Conservation (phyloP, 2,797 vertebrate species). For the Mionectes olivaceus region DNA sequence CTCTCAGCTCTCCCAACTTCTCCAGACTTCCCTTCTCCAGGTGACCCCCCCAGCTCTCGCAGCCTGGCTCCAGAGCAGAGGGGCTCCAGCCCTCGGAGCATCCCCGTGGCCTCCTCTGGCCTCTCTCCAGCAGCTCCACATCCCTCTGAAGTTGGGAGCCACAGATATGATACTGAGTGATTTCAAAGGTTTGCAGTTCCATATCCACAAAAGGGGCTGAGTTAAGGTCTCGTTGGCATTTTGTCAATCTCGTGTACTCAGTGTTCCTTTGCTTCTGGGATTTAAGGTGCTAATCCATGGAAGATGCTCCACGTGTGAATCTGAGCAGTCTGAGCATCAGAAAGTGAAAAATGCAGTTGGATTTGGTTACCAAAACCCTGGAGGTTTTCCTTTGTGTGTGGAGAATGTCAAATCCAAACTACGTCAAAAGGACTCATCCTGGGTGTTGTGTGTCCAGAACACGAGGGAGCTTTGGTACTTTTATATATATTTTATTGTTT, state of each 20-base stretch:
- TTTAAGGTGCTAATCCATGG: not conserved
- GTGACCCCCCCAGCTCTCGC: not conserved
- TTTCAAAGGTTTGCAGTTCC: not conserved
- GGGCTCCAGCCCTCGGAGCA: not conserved
- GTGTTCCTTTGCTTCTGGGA: not conserved
- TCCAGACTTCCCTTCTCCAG: accelerated
- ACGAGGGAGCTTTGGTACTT: not conserved
- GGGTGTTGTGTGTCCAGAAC: not conserved
- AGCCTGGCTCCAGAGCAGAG: not conserved
- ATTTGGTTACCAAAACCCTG: not conserved
- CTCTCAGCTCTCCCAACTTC: not conserved
- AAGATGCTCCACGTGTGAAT: not conserved
- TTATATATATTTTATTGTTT: not conserved
- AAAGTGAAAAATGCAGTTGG: not conserved
- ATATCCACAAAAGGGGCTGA: not conserved
- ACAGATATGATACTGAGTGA: not conserved
- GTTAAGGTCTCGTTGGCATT: not conserved
- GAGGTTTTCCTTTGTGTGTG: not conserved
- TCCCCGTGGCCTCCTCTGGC: accelerated
- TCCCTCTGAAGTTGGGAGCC: no score
- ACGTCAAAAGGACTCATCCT: accelerated
- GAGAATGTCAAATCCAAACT: not conserved
- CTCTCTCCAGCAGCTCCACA: accelerated
- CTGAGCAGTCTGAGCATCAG: not conserved
- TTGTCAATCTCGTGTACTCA: not conserved